Evolutionary conservation across 2,113 vertebrate genomes (phyloP), one percentile per base, ranked within the genome.

Genomic region (Zootoca vivipara): DNA sequence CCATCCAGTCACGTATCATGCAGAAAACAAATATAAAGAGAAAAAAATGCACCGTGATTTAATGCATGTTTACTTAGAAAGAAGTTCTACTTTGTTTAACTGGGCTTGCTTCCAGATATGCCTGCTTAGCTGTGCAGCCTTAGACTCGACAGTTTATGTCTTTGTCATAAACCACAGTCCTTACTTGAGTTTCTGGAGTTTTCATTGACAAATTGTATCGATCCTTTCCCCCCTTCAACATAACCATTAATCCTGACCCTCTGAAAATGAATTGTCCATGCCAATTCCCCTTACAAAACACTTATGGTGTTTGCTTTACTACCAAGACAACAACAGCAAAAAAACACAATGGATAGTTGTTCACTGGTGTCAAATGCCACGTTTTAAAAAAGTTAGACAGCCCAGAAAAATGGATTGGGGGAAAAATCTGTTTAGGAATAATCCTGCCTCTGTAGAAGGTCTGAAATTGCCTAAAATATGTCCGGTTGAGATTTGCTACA

Each of bases 401-500:
- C 18, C 77, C 89, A 81, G n/a, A 42, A 38, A 75, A 26, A 64
- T 67, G 70, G 46, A 12, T 9, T 2, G 46, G 46, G 46, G 85
- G 80, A 3, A 70, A 33, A 28, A 35, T 56, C 13, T 58, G 30
- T 69, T 80, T 70, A 56, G 58, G 70, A 80, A 79, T 87, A 72
- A 20, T 18, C 24, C 85, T 40, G 90, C 85, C 91, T 94, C 92
- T 95, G 91, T 93, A 28, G 90, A 87, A 90, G 69, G 33, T 92
- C 82, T 92, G 91, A 92, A 90, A 30, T 1, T 0, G 64, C 70
- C 58, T 92, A 86, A 93, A 91, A 79, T 88, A 93, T 93, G 46
- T 81, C 75, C 91, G 90, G 86, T 87, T 85, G 89, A 89, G 82
- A 90, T 95, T 95, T 94, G 40, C 89, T 89, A 90, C 85, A 70